These are phyloP conservation scores for Ctena decussata DNA, from an alignment of 2,888 invertebrate species.

Conservation along the genomic window DNA sequence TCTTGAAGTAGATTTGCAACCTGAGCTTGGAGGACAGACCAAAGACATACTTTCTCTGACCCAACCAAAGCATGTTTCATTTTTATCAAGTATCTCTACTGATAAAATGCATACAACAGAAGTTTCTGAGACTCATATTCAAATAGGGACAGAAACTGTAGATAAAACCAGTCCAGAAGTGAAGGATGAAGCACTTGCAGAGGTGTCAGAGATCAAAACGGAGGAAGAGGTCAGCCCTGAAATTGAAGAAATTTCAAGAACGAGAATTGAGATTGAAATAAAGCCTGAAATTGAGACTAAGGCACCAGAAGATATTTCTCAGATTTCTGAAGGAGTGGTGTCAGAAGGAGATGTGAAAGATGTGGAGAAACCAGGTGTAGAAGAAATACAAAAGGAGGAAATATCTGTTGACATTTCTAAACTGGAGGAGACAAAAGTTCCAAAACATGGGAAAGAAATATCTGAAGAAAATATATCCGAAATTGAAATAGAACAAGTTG, in stretches of 20 bases:
- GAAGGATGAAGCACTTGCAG: not conserved
- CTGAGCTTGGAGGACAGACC: constrained; percentile 6
- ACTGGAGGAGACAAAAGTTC: not conserved
- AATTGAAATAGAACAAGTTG: not conserved
- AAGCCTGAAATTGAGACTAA: not conserved
- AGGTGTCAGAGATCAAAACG: constrained; percentile 4
- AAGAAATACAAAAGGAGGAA: not conserved
- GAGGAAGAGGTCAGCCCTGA: not conserved
- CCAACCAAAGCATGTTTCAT: constrained; percentile 12
- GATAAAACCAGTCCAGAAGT: not conserved
- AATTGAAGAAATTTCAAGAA: constrained; percentile 12
- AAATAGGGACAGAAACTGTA: constrained; percentile 14
- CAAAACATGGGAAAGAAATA: not conserved
- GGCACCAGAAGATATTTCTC: not conserved
- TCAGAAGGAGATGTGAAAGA: not conserved
- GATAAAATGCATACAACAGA: constrained; percentile 13
- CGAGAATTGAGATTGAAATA: not conserved
- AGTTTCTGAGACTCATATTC: constrained; percentile 24
- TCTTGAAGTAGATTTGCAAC: not conserved
- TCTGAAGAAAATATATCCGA: not conserved
- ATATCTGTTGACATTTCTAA: not conserved
- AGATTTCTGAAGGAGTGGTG: not conserved
- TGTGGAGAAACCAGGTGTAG: not conserved
- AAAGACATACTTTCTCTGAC: constrained; percentile 5
- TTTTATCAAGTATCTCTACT: constrained; percentile 8